phyloP scores from a whole-genome alignment of 2,888 invertebrate genomes.

The Mantis religiosa region DNA sequence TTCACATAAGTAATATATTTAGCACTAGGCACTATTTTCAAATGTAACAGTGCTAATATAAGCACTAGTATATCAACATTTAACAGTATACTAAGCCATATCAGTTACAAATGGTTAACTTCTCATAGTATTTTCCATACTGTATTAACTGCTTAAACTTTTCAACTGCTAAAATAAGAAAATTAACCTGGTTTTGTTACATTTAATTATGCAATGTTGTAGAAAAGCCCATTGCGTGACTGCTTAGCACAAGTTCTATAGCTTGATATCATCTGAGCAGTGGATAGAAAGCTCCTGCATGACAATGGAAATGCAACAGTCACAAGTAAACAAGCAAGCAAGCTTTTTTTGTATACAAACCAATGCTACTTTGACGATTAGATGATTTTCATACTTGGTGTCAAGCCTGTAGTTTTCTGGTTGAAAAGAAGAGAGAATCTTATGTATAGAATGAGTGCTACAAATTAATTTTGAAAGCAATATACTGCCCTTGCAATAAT shows the following conservation, averaged over 20 bases:
- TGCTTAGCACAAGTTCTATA: neutral
- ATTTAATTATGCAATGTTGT: neutral
- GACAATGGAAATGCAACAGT: conserved; percentile 9
- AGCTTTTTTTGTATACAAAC: conserved; percentile 59
- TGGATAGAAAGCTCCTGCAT: neutral
- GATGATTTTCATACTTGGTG: conserved; percentile 95
- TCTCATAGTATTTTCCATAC: neutral
- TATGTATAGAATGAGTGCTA: conserved; percentile 11
- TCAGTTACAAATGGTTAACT: too few relatives aligned
- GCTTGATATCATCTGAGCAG: neutral
- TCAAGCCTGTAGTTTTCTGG: conserved; percentile 97
- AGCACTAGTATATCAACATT: too few relatives aligned
- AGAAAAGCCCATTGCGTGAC: neutral
- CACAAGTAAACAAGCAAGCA: conserved; percentile 17
- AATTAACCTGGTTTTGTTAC: neutral
- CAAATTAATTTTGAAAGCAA: neutral
- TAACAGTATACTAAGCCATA: too few relatives aligned
- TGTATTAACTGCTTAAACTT: neutral
- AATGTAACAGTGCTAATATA: too few relatives aligned
- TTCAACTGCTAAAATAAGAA: neutral
- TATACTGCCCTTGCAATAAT: neutral
- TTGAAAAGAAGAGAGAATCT: conserved; percentile 35
- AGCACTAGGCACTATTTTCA: too few relatives aligned
- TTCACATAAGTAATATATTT: too few relatives aligned
- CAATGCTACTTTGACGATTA: conserved; percentile 95